These are phyloP conservation scores for Brachionus plicatilis DNA, from an alignment of 1,140 invertebrate species.

Conservation along the genomic window DNA sequence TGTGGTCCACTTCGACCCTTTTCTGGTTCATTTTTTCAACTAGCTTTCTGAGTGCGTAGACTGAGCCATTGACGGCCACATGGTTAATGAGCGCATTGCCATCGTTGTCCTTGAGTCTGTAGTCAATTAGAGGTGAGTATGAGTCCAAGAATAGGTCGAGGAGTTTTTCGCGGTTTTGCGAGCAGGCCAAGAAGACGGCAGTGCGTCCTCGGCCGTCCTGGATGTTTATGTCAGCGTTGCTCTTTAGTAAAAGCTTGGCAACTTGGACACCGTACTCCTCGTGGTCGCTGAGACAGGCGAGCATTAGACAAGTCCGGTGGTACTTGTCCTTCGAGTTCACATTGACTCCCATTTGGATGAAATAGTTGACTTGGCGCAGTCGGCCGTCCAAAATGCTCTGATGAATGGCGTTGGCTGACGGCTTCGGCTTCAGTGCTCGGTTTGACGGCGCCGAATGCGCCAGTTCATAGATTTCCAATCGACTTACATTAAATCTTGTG, in stretches of 20 bases:
- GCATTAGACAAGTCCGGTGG: background rate
- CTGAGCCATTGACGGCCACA: background rate
- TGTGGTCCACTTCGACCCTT: background rate
- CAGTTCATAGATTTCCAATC: background rate
- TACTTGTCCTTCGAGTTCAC: constrained; percentile 1
- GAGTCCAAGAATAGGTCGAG: background rate
- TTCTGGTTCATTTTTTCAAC: background rate
- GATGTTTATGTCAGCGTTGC: background rate
- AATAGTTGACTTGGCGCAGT: background rate
- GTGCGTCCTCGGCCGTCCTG: background rate
- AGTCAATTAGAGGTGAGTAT: background rate
- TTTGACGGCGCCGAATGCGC: background rate
- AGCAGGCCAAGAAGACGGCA: background rate
- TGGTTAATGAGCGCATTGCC: background rate
- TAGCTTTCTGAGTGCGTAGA: background rate
- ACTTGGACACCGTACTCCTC: constrained; percentile 28
- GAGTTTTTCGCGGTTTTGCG: background rate
- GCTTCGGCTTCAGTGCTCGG: background rate
- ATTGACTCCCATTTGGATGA: constrained; percentile 16
- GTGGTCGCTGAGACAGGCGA: constrained; percentile 15
- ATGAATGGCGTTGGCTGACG: background rate
- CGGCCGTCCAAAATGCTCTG: constrained; percentile 25
- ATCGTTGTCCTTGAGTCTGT: constrained; percentile 10
- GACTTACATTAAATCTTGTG: background rate
- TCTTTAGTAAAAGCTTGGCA: background rate